These are phyloP conservation scores for Sturnira hondurensis DNA, from an alignment of 2,113 vertebrate species.

Conservation along the genomic window DNA sequence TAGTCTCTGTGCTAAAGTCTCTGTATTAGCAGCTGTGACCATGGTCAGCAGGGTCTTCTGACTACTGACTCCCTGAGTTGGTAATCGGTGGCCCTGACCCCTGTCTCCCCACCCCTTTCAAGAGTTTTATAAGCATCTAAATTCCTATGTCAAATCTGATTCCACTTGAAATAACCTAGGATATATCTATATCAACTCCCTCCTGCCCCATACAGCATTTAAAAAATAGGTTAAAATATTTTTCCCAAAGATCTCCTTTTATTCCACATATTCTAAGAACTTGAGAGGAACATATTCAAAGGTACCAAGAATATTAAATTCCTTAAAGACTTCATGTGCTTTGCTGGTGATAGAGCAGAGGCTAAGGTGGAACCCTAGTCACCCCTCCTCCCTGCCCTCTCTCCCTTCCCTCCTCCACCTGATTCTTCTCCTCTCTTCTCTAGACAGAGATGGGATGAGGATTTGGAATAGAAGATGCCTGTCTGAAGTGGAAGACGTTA, in stretches of 20 bases:
- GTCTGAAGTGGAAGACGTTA: background rate
- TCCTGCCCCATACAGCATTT: background rate
- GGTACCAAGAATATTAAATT: background rate
- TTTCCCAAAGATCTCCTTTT: background rate
- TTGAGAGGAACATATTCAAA: background rate
- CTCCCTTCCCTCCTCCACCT: background rate
- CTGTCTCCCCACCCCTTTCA: background rate
- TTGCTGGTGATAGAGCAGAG: background rate
- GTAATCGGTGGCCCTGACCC: background rate
- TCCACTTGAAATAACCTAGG: background rate
- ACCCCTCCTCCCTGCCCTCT: rapidly evolving
- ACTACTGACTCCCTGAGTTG: background rate
- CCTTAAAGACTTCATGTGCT: background rate
- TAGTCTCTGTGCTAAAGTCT: background rate
- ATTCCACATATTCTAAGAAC: background rate
- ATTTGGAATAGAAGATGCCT: background rate
- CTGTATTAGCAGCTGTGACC: background rate
- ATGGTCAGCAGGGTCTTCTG: background rate
- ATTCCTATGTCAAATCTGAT: background rate
- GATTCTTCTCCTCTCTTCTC: background rate
- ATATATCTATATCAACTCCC: background rate
- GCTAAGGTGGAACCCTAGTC: too few species aligned
- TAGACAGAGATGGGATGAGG: background rate
- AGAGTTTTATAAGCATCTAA: background rate
- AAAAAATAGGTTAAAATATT: slow-evolving; percentile 8